These are phyloP conservation scores for Prunella himalayana DNA, from an alignment of 2,113 vertebrate species.

Conservation along the genomic window DNA sequence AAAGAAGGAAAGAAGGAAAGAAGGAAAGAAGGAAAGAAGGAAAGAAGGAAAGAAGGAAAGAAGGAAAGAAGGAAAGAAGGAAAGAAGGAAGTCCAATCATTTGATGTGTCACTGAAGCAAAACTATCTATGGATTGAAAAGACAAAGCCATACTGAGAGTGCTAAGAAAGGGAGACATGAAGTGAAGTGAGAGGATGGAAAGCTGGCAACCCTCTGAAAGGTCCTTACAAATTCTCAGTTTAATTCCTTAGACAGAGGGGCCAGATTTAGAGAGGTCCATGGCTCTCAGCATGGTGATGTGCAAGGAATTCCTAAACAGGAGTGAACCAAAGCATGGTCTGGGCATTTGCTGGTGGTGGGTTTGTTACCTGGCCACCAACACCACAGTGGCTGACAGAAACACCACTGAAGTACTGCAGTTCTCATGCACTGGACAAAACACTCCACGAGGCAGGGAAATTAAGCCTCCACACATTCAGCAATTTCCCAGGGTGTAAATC, in stretches of 20 bases:
- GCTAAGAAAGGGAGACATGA: background rate
- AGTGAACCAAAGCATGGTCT: background rate
- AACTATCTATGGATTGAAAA: background rate
- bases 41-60: background rate
- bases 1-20: background rate
- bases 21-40: background rate
- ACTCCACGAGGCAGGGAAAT: background rate
- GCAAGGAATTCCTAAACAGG: background rate
- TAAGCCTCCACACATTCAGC: background rate
- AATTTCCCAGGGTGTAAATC: constrained; percentile 38
- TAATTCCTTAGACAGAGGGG: background rate
- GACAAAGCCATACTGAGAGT: background rate
- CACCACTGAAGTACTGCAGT: background rate
- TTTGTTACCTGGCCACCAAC: background rate
- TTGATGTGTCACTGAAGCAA: background rate
- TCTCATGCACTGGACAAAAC: background rate
- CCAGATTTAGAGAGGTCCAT: background rate
- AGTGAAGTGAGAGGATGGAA: background rate
- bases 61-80: background rate
- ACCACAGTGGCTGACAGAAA: background rate
- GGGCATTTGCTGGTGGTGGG: background rate
- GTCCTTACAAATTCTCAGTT: background rate
- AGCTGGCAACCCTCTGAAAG: background rate
- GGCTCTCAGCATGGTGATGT: background rate
- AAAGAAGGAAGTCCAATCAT: background rate